Conservation (phyloP, 2,888 invertebrate genomes). For the Brachycybe producta region DNA sequence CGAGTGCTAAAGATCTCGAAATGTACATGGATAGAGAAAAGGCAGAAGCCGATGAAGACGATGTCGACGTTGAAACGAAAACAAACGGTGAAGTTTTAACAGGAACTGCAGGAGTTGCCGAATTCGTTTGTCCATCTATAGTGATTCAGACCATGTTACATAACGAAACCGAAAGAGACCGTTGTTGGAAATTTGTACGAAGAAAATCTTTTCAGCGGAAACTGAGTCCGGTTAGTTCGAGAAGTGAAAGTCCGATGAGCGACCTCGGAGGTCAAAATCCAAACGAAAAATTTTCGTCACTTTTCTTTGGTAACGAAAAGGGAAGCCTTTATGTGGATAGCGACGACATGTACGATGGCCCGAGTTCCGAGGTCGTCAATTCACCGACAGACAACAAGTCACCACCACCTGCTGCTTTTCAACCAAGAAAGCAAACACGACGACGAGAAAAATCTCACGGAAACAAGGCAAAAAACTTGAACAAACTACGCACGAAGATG, state of each 20-base stretch:
- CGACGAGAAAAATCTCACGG: neutral
- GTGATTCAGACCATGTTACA: conserved; percentile 15
- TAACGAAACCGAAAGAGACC: conserved; percentile 6
- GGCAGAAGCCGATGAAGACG: neutral
- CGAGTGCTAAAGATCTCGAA: conserved; percentile 51
- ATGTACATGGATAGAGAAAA: conserved; percentile 25
- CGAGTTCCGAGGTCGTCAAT: conserved; percentile 38
- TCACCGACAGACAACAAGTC: neutral
- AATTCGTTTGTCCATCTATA: conserved; percentile 28
- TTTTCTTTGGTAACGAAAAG: neutral
- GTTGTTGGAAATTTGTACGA: conserved; percentile 10
- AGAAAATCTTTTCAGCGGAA: conserved; percentile 12
- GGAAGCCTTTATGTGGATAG: conserved; percentile 55
- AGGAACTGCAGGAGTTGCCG: too few relatives aligned
- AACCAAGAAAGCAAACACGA: neutral
- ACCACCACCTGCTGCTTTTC: neutral
- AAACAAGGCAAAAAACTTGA: neutral
- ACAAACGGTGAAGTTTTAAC: too few relatives aligned
- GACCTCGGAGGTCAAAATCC: conserved; percentile 33
- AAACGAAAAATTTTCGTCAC: neutral
- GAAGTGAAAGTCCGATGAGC: conserved; percentile 64
- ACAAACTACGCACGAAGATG: neutral
- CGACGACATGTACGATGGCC: conserved; percentile 61
- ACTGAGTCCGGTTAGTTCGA: conserved; percentile 59
- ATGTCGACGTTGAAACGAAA: too few relatives aligned